Conservation (phyloP, 2,888 invertebrate species). For the Heteromurus nitidus region DNA sequence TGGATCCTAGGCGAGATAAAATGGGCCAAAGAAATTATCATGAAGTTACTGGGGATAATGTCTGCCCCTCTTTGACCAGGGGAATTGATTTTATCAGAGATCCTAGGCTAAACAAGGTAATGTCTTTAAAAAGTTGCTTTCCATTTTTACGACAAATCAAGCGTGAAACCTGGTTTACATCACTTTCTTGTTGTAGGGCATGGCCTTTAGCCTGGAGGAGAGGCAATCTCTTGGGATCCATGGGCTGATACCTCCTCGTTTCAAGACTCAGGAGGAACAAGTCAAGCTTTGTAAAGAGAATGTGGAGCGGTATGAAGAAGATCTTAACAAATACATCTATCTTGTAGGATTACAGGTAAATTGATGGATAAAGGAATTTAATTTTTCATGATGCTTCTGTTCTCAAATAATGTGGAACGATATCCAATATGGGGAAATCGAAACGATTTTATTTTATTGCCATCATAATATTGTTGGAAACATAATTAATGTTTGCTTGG, state of each 20-base stretch:
- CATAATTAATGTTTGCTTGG: not conserved
- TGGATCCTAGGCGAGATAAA: slow-evolving; percentile 77
- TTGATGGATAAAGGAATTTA: no score
- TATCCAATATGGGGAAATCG: no score
- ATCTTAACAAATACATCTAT: slow-evolving; percentile 96
- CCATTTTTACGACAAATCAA: not conserved
- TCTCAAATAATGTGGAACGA: no score
- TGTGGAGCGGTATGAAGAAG: slow-evolving; percentile 88
- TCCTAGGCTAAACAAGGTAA: slow-evolving; percentile 91
- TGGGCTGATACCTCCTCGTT: slow-evolving; percentile 93
- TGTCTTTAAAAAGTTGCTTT: slow-evolving; percentile 44
- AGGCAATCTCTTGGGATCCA: slow-evolving; percentile 96
- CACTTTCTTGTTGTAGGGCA: slow-evolving; percentile 86
- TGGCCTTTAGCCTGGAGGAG: slow-evolving; percentile 95
- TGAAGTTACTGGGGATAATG: slow-evolving; percentile 77
- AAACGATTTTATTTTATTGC: no score
- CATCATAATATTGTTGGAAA: no score
- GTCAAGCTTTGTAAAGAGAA: slow-evolving; percentile 87
- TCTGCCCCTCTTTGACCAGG: slow-evolving; percentile 85
- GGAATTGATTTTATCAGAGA: slow-evolving; percentile 92
- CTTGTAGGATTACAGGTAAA: slow-evolving; percentile 90
- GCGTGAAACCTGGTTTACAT: no score
- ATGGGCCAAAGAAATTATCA: slow-evolving; percentile 81
- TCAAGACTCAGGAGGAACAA: slow-evolving; percentile 92
- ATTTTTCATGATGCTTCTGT: no score